Evolutionary conservation across 2,113 vertebrate genomes (phyloP).

Genomic region (Coreoperca whiteheadi): DNA sequence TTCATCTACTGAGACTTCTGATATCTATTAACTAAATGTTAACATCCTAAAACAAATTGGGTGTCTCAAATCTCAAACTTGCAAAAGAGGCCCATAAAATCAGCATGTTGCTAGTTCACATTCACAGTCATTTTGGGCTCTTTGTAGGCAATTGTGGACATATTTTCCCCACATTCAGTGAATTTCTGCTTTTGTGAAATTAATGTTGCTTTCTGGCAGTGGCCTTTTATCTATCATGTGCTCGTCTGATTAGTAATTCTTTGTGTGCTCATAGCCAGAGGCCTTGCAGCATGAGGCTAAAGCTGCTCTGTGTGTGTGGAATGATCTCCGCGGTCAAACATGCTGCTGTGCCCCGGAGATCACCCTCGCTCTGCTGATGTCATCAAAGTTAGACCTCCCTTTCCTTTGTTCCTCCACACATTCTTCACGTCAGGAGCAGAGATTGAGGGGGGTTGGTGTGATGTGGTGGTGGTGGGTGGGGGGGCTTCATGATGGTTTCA

Average conservation of each 20-base stretch:
- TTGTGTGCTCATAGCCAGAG: conserved; percentile 42
- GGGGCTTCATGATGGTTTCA: conserved; percentile 36
- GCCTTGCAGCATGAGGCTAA: conserved; percentile 36
- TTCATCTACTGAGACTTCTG: conserved; percentile 53
- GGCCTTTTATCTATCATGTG: conserved; percentile 6
- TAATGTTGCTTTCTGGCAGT: conserved; percentile 5
- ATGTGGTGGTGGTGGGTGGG: not conserved
- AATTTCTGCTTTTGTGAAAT: conserved; percentile 28
- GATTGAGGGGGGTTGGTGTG: conserved; percentile 25
- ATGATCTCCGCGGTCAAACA: conserved; percentile 44
- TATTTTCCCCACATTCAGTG: not conserved
- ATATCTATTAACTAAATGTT: conserved; percentile 65
- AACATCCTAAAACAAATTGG: conserved; percentile 41
- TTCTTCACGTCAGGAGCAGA: conserved; percentile 45
- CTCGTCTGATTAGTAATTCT: conserved; percentile 52
- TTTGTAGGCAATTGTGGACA: not conserved
- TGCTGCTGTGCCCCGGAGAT: conserved; percentile 40
- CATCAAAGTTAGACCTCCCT: conserved; percentile 44
- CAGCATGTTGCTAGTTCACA: not conserved
- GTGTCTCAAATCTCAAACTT: conserved; percentile 32
- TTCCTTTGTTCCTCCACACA: conserved; percentile 58
- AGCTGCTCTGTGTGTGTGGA: conserved; percentile 39
- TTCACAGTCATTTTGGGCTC: not conserved
- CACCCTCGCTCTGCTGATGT: conserved; percentile 51
- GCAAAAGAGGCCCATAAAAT: conserved; percentile 23